These are phyloP conservation scores for Orestias chungarensis DNA, from an alignment of 2,797 vertebrate species.

Conservation along the genomic window DNA sequence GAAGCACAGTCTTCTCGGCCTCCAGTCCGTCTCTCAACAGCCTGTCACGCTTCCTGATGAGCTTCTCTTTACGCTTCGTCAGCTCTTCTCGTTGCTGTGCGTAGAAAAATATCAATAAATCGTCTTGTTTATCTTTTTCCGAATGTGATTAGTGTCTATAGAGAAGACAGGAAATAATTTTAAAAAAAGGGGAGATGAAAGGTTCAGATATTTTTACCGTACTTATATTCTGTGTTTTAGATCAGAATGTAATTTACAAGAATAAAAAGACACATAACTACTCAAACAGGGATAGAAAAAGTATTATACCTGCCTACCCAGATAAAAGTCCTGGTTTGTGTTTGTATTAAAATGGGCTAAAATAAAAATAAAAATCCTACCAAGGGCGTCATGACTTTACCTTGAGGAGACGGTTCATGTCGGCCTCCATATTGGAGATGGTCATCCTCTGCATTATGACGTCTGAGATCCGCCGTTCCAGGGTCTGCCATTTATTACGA, in stretches of 20 bases:
- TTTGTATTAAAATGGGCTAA: not conserved
- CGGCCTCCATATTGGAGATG: constrained; percentile 96
- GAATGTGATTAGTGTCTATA: not conserved
- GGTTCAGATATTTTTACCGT: too few relatives aligned
- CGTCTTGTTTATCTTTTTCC: not conserved
- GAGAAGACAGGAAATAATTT: not conserved
- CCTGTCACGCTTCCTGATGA: constrained; percentile 87
- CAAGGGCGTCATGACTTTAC: constrained; percentile 59
- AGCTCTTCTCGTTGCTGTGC: constrained; percentile 94
- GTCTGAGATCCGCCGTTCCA: constrained; percentile 92
- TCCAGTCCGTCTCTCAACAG: constrained; percentile 83
- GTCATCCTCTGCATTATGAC: constrained; percentile 98
- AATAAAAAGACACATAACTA: too few relatives aligned
- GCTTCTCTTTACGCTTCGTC: constrained; percentile 93
- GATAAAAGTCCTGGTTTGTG: not conserved
- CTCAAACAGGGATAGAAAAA: too few relatives aligned
- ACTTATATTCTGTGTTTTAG: too few relatives aligned
- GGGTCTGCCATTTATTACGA: constrained; percentile 92
- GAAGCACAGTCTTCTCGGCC: constrained; percentile 81
- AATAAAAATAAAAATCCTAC: not conserved
- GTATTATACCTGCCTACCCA: not conserved
- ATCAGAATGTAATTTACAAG: too few relatives aligned
- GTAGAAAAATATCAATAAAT: not conserved
- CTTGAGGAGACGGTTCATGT: constrained; percentile 96
- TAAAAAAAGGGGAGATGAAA: too few relatives aligned